Conservation (phyloP, 2,888 invertebrate species). For the Sarcophaga subvicina region DNA sequence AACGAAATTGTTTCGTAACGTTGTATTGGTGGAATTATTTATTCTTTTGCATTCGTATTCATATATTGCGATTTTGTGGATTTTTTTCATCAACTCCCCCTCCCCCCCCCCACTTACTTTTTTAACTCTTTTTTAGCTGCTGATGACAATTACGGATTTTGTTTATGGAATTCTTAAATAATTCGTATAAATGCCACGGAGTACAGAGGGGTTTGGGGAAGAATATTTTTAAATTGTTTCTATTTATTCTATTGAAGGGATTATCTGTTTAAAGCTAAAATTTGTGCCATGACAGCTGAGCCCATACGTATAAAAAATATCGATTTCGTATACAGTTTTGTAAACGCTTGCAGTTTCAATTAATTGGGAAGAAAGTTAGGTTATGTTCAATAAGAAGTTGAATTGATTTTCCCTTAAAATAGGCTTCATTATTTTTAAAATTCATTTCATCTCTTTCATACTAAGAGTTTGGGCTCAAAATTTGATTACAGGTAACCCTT, state of each 20-base stretch:
- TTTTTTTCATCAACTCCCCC: not conserved
- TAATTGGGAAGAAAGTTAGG: too few species aligned
- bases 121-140: not conserved
- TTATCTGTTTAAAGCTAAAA: not conserved
- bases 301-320: not conserved
- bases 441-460: too few species aligned
- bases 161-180: not conserved
- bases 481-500: too few species aligned
- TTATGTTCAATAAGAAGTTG: too few species aligned
- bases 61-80: not conserved
- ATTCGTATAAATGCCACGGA: not conserved
- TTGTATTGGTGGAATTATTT: not conserved
- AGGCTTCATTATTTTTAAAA: too few species aligned
- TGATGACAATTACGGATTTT: not conserved
- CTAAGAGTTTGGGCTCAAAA: too few species aligned
- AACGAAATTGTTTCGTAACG: not conserved
- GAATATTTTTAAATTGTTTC: not conserved
- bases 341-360: too few species aligned
- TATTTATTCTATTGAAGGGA: not conserved
- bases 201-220: not conserved
- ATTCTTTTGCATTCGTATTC: not conserved
- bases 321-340: not conserved
- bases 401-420: too few species aligned
- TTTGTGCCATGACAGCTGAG: not conserved
- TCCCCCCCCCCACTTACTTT: not conserved